Evolutionary conservation across 2,888 invertebrate species (phyloP).

Genomic region (Xestia rhomboidea): DNA sequence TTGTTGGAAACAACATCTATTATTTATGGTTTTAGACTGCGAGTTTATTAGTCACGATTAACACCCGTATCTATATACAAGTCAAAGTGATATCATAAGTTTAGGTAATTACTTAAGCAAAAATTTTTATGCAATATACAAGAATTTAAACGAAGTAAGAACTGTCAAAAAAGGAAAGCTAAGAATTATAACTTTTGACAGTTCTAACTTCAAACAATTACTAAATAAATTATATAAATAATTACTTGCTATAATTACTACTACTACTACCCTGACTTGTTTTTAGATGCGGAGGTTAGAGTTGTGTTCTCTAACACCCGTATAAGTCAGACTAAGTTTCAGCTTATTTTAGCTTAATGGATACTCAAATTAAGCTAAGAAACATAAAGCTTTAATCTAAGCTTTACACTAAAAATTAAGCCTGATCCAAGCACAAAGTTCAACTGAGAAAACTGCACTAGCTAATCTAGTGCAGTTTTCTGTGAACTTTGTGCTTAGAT

Average conservation of each 20-base stretch:
- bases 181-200: too few species aligned
- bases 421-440: too few species aligned
- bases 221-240: too few species aligned
- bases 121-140: too few species aligned
- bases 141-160: too few species aligned
- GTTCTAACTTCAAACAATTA: too few species aligned
- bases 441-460: too few species aligned
- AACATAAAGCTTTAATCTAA: not conserved
- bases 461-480: not conserved
- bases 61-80: not conserved
- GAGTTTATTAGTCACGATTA: constrained; percentile 21
- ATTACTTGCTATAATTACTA: too few species aligned
- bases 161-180: too few species aligned
- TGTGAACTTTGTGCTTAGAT: not conserved
- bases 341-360: constrained; percentile 20
- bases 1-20: constrained; percentile 6
- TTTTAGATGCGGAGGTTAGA: not conserved
- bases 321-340: constrained; percentile 14
- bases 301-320: constrained; percentile 9
- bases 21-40: constrained; percentile 14
- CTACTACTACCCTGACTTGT: too few species aligned
- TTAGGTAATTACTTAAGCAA: not conserved
- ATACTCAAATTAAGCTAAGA: constrained; percentile 10
- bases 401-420: too few species aligned
- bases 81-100: not conserved